Percentiles rank a stretch among this genome's conserved stretches.
These are phyloP conservation scores for Harpalus rufipes DNA, from an alignment of 2,888 invertebrate species.

Conservation along the genomic window DNA sequence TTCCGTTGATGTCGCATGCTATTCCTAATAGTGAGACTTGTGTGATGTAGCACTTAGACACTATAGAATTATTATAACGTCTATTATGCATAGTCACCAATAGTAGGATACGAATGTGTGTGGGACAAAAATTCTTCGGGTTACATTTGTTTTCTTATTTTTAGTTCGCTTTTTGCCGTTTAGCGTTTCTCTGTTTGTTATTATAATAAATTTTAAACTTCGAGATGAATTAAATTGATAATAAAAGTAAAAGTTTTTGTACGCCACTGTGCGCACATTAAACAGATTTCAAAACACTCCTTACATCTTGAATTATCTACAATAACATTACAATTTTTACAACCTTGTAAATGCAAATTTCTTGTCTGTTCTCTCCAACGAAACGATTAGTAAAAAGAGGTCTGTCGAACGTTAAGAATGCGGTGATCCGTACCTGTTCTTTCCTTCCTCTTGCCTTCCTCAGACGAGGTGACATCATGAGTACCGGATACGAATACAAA, in stretches of 20 bases:
- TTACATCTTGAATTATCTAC: slow-evolving; percentile 50
- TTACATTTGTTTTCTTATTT: too few relatives aligned
- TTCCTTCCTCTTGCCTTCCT: slow-evolving; percentile 23
- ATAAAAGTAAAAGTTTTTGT: slow-evolving; percentile 10
- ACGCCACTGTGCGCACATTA: slow-evolving; percentile 34
- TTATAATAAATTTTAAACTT: not conserved
- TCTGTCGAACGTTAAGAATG: slow-evolving; percentile 53
- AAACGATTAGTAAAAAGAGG: slow-evolving; percentile 50
- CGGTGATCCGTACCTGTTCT: slow-evolving; percentile 41
- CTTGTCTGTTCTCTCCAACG: slow-evolving; percentile 48
- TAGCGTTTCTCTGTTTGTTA: not conserved
- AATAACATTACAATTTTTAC: slow-evolving; percentile 57
- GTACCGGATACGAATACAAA: slow-evolving; percentile 34
- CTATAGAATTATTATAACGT: too few relatives aligned
- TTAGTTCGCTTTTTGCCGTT: not conserved
- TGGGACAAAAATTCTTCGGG: too few relatives aligned
- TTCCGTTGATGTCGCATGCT: too few relatives aligned
- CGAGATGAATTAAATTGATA: not conserved
- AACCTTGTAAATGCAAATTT: slow-evolving; percentile 59
- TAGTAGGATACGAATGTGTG: too few relatives aligned
- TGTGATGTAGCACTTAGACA: too few relatives aligned
- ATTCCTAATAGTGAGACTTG: too few relatives aligned
- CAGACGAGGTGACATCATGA: slow-evolving; percentile 27
- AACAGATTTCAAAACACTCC: slow-evolving; percentile 52
- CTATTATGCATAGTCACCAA: too few relatives aligned